These are phyloP conservation scores for Pseudopleuronectes americanus DNA, from an alignment of 2,797 vertebrate species.

Conservation along the genomic window DNA sequence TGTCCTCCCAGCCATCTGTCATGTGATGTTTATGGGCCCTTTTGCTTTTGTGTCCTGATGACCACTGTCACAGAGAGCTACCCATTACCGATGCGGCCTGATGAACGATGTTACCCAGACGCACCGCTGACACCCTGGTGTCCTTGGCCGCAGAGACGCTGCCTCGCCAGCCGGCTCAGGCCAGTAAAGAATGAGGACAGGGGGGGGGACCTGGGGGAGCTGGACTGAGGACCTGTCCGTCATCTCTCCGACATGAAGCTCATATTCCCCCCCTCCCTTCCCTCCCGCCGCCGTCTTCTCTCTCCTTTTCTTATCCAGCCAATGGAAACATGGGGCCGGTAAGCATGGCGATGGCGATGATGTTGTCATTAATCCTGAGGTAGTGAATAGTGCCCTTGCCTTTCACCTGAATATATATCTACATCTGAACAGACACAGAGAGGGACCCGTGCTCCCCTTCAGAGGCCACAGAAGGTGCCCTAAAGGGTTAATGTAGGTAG, in stretches of 20 bases:
- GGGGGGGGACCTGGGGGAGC: conserved; percentile 70
- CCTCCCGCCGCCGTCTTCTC: conserved; percentile 30
- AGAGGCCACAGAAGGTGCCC: conserved; percentile 57
- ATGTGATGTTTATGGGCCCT: conserved; percentile 84
- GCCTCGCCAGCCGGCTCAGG: conserved; percentile 60
- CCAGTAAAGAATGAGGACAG: conserved; percentile 76
- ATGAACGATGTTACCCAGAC: conserved; percentile 81
- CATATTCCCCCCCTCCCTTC: conserved; percentile 48
- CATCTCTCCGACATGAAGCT: conserved; percentile 71
- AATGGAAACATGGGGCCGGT: conserved; percentile 68
- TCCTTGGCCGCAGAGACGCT: conserved; percentile 81
- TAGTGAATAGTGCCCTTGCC: conserved; percentile 74
- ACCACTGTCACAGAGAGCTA: conserved; percentile 84
- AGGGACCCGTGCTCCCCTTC: conserved; percentile 57
- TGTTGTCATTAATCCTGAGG: conserved; percentile 77
- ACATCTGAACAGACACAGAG: conserved; percentile 69
- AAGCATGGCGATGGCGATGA: conserved; percentile 53
- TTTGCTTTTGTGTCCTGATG: conserved; percentile 86
- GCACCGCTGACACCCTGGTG: conserved; percentile 78
- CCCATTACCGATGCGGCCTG: conserved; percentile 83
- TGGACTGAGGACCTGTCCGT: conserved; percentile 77
- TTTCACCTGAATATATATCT: conserved; percentile 78
- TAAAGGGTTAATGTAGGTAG: conserved; percentile 66
- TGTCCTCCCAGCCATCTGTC: conserved; percentile 84
- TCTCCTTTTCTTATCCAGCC: conserved; percentile 67